These are phyloP conservation scores for Calliphora vicina DNA, from an alignment of 1,140 invertebrate species.

Conservation along the genomic window DNA sequence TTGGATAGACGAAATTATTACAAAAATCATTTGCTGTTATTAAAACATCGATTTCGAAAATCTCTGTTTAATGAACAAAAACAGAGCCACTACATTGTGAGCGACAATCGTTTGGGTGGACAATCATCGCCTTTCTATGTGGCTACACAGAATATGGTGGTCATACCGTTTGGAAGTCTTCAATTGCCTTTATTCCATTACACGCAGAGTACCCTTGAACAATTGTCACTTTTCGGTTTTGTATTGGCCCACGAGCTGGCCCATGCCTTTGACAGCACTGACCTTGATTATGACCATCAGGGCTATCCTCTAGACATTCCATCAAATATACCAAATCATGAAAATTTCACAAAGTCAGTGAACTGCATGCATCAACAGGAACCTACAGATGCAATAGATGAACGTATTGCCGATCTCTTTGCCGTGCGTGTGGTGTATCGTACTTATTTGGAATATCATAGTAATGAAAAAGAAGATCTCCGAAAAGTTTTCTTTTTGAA, in stretches of 20 bases:
- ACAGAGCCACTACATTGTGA: neutral
- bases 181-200: conserved; percentile 54
- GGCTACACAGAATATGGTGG: conserved; percentile 49
- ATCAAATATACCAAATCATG: conserved; percentile 43
- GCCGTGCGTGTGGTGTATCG: conserved; percentile 58
- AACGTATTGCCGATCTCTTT: neutral
- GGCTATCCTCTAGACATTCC: conserved; percentile 53
- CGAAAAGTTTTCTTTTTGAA: conserved; percentile 79
- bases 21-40: neutral
- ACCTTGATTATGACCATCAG: conserved; percentile 51
- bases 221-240: conserved; percentile 52
- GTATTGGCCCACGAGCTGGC: conserved; percentile 51
- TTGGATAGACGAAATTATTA: neutral
- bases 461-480: neutral
- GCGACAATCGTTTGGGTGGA: neutral
- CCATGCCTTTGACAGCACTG: conserved; percentile 53
- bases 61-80: neutral
- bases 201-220: conserved; percentile 45
- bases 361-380: conserved; percentile 56
- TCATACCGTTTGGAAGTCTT: conserved; percentile 52
- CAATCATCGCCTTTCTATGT: conserved; percentile 48
- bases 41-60: neutral
- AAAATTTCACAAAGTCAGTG: conserved; percentile 43
- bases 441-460: conserved; percentile 58
- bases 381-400: conserved; percentile 40